A percentile compares a stretch with the other conserved stretches of the same genome.
Evolutionary conservation across 2,797 vertebrate genomes (phyloP).

Genomic region (Uromys caudimaculatus): DNA sequence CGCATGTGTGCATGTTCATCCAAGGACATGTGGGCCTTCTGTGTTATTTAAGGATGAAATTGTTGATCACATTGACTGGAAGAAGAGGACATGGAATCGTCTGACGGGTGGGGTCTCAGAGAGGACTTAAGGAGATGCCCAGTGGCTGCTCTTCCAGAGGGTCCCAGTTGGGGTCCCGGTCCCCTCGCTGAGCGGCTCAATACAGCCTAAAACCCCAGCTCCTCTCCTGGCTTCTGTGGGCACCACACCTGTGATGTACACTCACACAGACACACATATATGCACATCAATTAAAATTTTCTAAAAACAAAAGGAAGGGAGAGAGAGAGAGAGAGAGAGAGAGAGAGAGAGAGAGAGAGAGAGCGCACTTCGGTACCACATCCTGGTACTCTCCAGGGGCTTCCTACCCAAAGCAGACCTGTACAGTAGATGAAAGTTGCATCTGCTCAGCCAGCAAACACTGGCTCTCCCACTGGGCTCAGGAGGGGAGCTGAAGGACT

Average conservation of each 20-base stretch:
- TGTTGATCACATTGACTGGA: background rate
- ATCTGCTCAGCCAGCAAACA: background rate
- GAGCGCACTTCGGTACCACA: background rate
- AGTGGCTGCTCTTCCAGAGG: background rate
- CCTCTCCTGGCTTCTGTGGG: background rate
- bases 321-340: background rate
- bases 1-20: background rate
- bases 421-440: background rate
- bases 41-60: background rate
- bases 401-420: background rate
- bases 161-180: background rate
- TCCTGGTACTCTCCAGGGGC: background rate
- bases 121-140: background rate
- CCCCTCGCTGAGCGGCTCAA: background rate
- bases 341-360: no score
- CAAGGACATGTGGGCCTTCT: background rate
- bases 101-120: background rate
- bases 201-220: background rate
- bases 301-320: background rate
- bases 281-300: background rate
- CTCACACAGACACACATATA: background rate
- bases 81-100: background rate
- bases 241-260: background rate
- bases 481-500: no score
- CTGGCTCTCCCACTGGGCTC: fast-evolving